Evolutionary conservation across 2,797 vertebrate genomes (phyloP), one percentile per base, ranked within the genome.

Genomic region (Typhlichthys eigenmanni): DNA sequence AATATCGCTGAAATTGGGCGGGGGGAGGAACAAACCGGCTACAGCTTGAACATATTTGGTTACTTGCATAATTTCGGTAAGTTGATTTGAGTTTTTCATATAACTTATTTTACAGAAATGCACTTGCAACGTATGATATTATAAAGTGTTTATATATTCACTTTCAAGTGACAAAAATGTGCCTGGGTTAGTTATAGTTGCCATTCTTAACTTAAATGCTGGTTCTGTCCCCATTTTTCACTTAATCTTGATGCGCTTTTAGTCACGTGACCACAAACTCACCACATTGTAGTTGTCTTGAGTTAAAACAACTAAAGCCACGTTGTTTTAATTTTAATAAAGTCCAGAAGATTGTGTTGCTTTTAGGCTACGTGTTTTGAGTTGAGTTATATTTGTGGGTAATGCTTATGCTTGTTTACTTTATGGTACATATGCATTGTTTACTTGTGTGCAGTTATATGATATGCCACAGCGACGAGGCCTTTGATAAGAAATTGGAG

Each of bases 11-110:
- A 8, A 68, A 61, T 47, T 64, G 50, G 61, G 34, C 57, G 60
- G 64, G 68, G 58, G 68, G 19, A 51, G 19, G 48, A 17, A 12
- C 19, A 55, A 6, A 24, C 38, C 7, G 38, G 38, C 38, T 12
- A 53, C 10, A 60, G 14, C 13, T 47, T n/a, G 50, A n/a, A 14
- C 10, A 17, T 16, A n/a, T 14, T 51, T 51, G 58, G 56, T 71
- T 50, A 60, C 47, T 60, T 19, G 61, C 14, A 56, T 55, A 43
- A 1, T 13, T 12, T 57, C 74, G 80, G 87, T 88, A 80, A 83
- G 85, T 77, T 60, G 1, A 43, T 60, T 60, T 56, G 13, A 60
- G 38, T 4, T 45, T 5, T 62, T 47, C 34, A 49, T 24, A 12
- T 32, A 13, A 32, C 2, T 54, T 29, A 13, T 13, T 55, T 32